Base-by-base conservation (phyloP, 1,140 invertebrate genomes). In the Drosophila guanche region DNA sequence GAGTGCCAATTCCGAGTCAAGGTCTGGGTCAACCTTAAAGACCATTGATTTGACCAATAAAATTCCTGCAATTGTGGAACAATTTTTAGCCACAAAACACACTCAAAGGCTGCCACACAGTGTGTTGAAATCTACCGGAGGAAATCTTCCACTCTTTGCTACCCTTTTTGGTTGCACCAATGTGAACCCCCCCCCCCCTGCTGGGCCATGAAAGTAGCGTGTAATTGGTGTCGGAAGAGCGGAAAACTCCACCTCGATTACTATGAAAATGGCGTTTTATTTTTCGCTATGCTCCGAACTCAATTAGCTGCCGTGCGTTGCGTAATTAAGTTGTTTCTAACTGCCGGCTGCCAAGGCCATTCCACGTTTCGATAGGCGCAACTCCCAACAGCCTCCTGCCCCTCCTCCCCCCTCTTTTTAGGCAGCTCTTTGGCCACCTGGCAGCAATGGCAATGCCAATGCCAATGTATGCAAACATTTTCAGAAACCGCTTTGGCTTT, bases 291-390 rank as follows among this genome's bases (percentile, higher is more conserved):
- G 53, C 52, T 57, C 59, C 50, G 57, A 80, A 86, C 80, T 86
- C 80, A 85, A 85, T 86, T 86, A 77, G 73, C 63, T 67, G 67
- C 68, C 61, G 71, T 79, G 60, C 52, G 59, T 71, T 57, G 56
- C 59, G 56, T 47, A 80, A 71, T 86, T 74, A 80, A 86, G 73
- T 70, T 70, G 68, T 74, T 58, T 55, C 53, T 43, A 55, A 74
- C 55, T 53, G 63, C 59, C 60, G 50, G 55, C 42, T 61, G 47
- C 63, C 68, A 80, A 72, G 73, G 73, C 81, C 58, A 72, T 23
- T 60, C 10, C 10, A 37, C 10, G 12, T 37, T 37, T 47, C 40
- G 53, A 66, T 53, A 58, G 22, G 16, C 45, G 40, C 40, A 50
- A n/a, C 51, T 37, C 33, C 8, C 33, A 10, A 3, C 25, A 27